phyloP scores from a whole-genome alignment of 2,113 vertebrate species.

The Urocitellus parryii region DNA sequence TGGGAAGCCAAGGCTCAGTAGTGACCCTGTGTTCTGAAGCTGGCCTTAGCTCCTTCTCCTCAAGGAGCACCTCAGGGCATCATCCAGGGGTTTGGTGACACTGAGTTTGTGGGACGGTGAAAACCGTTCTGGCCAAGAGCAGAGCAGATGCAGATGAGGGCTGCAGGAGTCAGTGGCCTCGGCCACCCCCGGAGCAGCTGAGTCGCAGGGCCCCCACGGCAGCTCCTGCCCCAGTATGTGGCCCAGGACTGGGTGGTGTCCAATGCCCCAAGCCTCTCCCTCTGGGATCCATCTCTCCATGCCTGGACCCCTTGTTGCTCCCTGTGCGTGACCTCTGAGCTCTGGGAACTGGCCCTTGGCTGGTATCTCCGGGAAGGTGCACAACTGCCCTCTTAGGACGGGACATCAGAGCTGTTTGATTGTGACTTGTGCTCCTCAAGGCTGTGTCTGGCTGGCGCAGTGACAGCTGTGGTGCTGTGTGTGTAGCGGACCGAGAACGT shows the following conservation, averaged over 20 bases:
- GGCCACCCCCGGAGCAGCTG: not conserved
- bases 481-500: no score
- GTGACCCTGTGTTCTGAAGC: not conserved
- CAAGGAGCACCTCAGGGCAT: not conserved
- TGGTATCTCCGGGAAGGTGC: rapidly evolving
- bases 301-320: not conserved
- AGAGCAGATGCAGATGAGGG: not conserved
- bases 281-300: rapidly evolving
- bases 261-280: not conserved
- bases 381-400: rapidly evolving
- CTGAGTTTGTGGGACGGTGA: not conserved
- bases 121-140: not conserved
- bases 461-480: no score
- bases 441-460: rapidly evolving
- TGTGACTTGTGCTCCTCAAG: rapidly evolving
- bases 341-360: not conserved
- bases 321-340: not conserved
- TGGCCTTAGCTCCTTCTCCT: not conserved
- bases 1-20: not conserved
- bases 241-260: rapidly evolving
- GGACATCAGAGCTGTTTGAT: no score
- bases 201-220: not conserved
- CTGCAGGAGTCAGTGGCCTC: rapidly evolving
- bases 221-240: rapidly evolving
- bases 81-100: not conserved